These are phyloP conservation scores for Rhyacophila brunnea DNA, from an alignment of 1,140 invertebrate genomes.

Conservation along the genomic window DNA sequence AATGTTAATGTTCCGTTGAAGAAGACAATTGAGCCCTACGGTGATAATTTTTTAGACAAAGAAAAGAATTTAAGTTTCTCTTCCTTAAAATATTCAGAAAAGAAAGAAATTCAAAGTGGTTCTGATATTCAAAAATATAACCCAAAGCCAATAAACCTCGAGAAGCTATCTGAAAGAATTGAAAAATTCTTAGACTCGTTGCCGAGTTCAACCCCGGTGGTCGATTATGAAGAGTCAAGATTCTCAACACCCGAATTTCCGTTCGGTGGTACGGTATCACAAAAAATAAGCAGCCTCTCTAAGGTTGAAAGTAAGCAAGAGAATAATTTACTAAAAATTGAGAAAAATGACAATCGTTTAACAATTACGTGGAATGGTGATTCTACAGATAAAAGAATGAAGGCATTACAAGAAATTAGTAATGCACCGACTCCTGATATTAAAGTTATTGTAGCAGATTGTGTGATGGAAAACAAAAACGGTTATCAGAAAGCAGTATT, in stretches of 20 bases:
- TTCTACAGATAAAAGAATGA: slow-evolving; percentile 15
- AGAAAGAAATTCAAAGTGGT: not conserved
- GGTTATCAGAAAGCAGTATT: too few species aligned
- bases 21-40: too few species aligned
- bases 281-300: slow-evolving; percentile 9
- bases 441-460: too few species aligned
- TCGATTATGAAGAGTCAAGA: slow-evolving; percentile 18
- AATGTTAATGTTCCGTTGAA: not conserved
- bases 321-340: slow-evolving; percentile 16
- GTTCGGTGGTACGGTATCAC: slow-evolving; percentile 13
- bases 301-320: not conserved
- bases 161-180: slow-evolving; percentile 23
- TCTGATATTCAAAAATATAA: slow-evolving; percentile 7
- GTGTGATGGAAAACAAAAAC: too few species aligned
- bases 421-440: slow-evolving; percentile 8
- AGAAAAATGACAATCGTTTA: slow-evolving; percentile 12
- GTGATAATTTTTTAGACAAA: too few species aligned
- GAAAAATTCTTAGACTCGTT: slow-evolving; percentile 21
- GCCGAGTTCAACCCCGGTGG: slow-evolving; percentile 21
- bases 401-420: slow-evolving; percentile 16
- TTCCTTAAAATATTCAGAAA: too few species aligned
- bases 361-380: slow-evolving; percentile 11
- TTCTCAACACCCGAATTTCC: slow-evolving; percentile 27
- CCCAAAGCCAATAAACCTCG: slow-evolving; percentile 18
- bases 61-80: too few species aligned